Percentiles rank a stretch among this genome's conserved stretches.
Conservation (phyloP, 2,113 vertebrate species). For the Hyperoodon ampullatus region DNA sequence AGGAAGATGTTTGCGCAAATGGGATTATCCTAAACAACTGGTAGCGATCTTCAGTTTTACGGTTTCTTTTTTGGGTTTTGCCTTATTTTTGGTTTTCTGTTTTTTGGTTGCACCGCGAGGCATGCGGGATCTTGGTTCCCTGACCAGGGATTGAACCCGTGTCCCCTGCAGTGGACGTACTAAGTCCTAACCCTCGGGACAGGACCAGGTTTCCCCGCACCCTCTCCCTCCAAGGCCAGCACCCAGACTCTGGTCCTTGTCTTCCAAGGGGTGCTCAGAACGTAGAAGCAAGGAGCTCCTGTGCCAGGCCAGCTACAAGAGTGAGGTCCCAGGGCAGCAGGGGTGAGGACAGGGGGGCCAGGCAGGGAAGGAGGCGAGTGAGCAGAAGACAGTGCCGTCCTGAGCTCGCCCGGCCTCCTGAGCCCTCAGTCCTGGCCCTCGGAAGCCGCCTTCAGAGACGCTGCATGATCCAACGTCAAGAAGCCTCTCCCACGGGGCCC, state of each 20-base stretch:
- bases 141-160: no score
- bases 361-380: neutral
- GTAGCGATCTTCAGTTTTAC: no score
- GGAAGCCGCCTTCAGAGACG: neutral
- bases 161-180: no score
- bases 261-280: neutral
- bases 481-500: neutral
- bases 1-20: no score
- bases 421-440: fast-evolving
- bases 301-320: neutral
- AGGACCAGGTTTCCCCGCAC: fast-evolving
- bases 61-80: no score
- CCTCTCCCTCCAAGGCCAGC: neutral
- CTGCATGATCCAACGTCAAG: fast-evolving
- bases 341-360: neutral
- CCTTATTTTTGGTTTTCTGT: no score
- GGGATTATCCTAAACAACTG: no score
- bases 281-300: fast-evolving
- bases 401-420: fast-evolving
- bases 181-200: no score
- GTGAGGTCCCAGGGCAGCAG: neutral
- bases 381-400: no score
- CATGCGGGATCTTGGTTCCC: no score
- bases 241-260: neutral
- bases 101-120: no score